Conservation (phyloP, 2,797 vertebrate species). For the Malurus leucopterus region DNA sequence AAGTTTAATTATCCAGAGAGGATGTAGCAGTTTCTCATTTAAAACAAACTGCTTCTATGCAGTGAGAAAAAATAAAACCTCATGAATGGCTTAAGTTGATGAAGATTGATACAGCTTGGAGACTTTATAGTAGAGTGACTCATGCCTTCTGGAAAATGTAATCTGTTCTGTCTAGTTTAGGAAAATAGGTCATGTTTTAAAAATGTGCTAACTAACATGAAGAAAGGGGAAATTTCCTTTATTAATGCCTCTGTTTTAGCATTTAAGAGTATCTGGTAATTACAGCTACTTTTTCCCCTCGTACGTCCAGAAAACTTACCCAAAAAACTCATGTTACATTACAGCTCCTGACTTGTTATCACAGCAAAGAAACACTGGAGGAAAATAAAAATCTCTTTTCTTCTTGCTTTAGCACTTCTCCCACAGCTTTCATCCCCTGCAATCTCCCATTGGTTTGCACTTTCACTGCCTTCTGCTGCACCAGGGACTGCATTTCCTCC, state of each 20-base stretch:
- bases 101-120: conserved; percentile 63
- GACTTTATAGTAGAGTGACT: conserved; percentile 51
- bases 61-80: conserved; percentile 53
- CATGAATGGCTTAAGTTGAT: conserved; percentile 56
- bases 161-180: conserved; percentile 55
- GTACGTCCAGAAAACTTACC: neutral
- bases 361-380: fast-evolving
- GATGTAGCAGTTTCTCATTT: conserved; percentile 40
- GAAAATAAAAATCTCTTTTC: neutral
- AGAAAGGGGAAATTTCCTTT: conserved; percentile 39
- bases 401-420: neutral
- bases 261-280: conserved; percentile 27
- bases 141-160: conserved; percentile 62
- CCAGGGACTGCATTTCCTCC: neutral
- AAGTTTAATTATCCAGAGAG: conserved; percentile 18
- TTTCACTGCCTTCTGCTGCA: neutral
- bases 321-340: fast-evolving
- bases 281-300: neutral
- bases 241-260: conserved; percentile 28
- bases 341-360: neutral
- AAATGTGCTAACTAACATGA: conserved; percentile 54
- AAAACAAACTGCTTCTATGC: conserved; percentile 52
- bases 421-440: neutral
- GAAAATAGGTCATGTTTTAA: conserved; percentile 63
- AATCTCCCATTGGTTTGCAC: neutral